Base-by-base conservation (phyloP, 2,797 vertebrate genomes). In the Chromobotia macracanthus region DNA sequence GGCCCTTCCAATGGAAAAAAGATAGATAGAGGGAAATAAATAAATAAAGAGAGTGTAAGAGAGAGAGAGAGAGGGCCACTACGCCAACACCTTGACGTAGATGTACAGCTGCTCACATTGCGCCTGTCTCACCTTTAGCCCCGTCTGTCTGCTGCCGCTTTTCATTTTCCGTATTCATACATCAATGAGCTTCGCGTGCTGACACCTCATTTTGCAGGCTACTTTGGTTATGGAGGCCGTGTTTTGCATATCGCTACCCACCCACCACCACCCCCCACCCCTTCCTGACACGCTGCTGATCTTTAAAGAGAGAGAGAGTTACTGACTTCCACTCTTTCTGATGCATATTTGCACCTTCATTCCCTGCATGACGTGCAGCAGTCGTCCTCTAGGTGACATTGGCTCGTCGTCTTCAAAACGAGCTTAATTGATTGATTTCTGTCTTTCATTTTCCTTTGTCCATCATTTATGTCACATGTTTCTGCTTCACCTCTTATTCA, bases 121-220 rank as follows among this genome's bases (percentile, higher is more conserved):
- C 92, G 95, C 91, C 92, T 95, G 94, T 92, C 93, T 95, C 95
- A 93, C 94, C 94, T 94, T 95, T 97, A 95, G 95, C 95, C 94
- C 94, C 86, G 94, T 95, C 97, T 97, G 96, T 97, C 95, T 96
- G 94, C 95, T 95, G 96, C 96, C 94, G 95, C 94, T 96, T 98
- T 97, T 98, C 95, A 97, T 98, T 98, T 95, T 94, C 95, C 89
- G 94, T 95, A 97, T 97, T 98, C 96, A 96, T 97, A 98, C 96
- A 98, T 98, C 97, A 98, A 96, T 96, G 95, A 95, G 94, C 96
- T 95, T 93, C 94, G 94, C 96, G 94, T 95, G 95, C 95, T 97
- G 96, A 98, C 97, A 99, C 96, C 97, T 98, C 97, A 97, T 97
- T 97, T 96, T 96, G 95, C 96, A 93, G 94, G 94, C 95, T 95